Percentiles rank a stretch among this genome's conserved stretches.
Evolutionary conservation across 2,888 invertebrate species (phyloP).

Genomic region (Alloplasta piceator): DNA sequence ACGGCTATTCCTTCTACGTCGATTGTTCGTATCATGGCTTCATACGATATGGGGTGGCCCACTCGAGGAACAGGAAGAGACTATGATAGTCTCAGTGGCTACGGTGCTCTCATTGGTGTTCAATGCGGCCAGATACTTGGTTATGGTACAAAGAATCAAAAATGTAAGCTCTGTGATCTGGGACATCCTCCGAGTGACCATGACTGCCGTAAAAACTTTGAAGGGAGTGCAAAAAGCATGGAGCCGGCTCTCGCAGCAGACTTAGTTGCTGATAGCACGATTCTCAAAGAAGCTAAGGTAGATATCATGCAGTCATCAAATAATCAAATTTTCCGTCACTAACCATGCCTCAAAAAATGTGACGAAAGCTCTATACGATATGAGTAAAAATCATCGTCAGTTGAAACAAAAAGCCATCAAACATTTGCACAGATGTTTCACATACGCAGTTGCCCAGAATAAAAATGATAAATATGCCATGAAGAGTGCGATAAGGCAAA

Average conservation of each 20-base stretch:
- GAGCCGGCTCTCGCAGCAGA: slow-evolving; percentile 68
- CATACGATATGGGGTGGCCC: slow-evolving; percentile 72
- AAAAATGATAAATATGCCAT: slow-evolving; percentile 21
- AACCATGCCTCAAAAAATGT: slow-evolving; percentile 65
- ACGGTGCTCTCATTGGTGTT: slow-evolving; percentile 66
- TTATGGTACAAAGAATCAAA: slow-evolving; percentile 67
- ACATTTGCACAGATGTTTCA: slow-evolving; percentile 33
- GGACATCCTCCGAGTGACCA: slow-evolving; percentile 61
- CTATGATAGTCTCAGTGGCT: slow-evolving; percentile 72
- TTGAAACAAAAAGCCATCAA: slow-evolving; percentile 52
- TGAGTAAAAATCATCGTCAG: slow-evolving; percentile 57
- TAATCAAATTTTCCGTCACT: slow-evolving; percentile 64
- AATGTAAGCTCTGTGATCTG: slow-evolving; percentile 69
- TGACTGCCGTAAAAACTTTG: slow-evolving; percentile 70
- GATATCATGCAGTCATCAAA: slow-evolving; percentile 62
- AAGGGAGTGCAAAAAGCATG: slow-evolving; percentile 72
- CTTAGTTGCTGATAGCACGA: slow-evolving; percentile 68
- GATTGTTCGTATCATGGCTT: slow-evolving; percentile 58
- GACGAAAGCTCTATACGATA: slow-evolving; percentile 50
- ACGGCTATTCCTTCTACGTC: slow-evolving; percentile 10
- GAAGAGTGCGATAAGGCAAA: slow-evolving; percentile 52
- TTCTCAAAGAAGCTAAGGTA: too few species aligned
- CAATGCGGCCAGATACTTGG: slow-evolving; percentile 62
- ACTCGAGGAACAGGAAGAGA: slow-evolving; percentile 67
- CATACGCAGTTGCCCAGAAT: too few species aligned